Conservation (phyloP, 2,797 vertebrate genomes). For the Pterois miles region DNA sequence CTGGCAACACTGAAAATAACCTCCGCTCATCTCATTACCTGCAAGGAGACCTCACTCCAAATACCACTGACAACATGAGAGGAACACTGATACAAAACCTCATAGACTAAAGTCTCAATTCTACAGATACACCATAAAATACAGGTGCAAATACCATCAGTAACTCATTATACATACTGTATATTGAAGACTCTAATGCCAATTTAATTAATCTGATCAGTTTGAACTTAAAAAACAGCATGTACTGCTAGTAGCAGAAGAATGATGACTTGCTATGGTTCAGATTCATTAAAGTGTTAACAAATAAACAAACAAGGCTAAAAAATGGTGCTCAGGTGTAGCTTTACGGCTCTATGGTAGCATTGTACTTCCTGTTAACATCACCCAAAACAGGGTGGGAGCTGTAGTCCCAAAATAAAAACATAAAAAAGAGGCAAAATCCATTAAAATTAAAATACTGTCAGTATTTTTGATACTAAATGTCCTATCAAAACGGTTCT, state of each 20-base stretch:
- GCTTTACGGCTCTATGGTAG: neutral
- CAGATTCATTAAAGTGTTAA: neutral
- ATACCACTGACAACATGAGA: neutral
- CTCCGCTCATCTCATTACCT: slow-evolving; percentile 46
- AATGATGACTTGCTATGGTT: too few relatives aligned
- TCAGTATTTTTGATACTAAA: neutral
- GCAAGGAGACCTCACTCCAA: slow-evolving; percentile 5
- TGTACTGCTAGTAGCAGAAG: too few relatives aligned
- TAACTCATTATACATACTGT: neutral
- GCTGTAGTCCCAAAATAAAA: too few relatives aligned
- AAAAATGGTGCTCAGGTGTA: neutral
- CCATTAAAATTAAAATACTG: accelerated
- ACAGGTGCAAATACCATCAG: neutral
- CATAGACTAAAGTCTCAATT: neutral
- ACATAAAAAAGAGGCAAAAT: neutral
- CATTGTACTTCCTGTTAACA: neutral
- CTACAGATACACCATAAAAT: neutral
- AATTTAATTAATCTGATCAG: neutral
- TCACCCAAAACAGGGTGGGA: neutral
- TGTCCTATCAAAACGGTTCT: neutral
- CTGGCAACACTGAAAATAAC: slow-evolving; percentile 57
- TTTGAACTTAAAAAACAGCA: neutral
- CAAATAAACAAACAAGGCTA: neutral
- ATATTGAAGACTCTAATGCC: neutral
- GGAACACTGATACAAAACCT: neutral